Evolutionary conservation across 2,888 invertebrate genomes (phyloP), one percentile per base, ranked within the genome.

Genomic region (Chydorus sphaericus): DNA sequence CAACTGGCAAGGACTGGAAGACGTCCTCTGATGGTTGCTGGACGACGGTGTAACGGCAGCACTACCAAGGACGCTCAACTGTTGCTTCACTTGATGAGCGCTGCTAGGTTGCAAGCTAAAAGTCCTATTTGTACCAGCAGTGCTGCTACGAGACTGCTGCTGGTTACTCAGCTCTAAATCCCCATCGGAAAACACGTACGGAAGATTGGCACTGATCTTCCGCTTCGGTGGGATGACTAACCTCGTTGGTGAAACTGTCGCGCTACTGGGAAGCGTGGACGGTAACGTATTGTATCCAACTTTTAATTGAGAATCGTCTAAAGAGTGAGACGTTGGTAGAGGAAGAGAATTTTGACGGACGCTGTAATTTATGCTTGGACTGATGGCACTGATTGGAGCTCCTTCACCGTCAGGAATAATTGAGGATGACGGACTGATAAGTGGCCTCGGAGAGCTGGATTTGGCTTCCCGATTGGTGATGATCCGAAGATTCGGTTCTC

Each of bases 11-110:
- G 85, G 85, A 62, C 85, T 85, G 8, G 85, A 85, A 16, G 83
- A 83, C 6, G 85, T 85, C 62, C 85, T 71, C 62, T 85, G 84
- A 69, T 85, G 85, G n/a, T n/a, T n/a, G n/a, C n/a, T n/a, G n/a
- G n/a, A n/a, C 62, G 73, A 75, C n/a, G 73, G 69, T 26, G 77
- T 72, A 2, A 77, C 73, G 54, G 73, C 14, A n/a, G 23, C 20
- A n/a, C n/a, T n/a, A n/a, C n/a, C n/a, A n/a, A n/a, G n/a, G n/a
- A n/a, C n/a, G n/a, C n/a, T n/a, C 39, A 44, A 1, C 14, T 23
- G 26, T 5, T 26, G 23, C 10, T 23, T 5, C 5, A 14, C 28
- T n/a, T 26, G 23, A 38, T 38, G 38, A 20, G 38, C 38, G 28
- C 44, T 28, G 11, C 20, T 44, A 10, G 44, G 44, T 16, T 10